These are phyloP conservation scores for Drosophila kanapiae DNA, from an alignment of 1,140 invertebrate species.

Conservation along the genomic window DNA sequence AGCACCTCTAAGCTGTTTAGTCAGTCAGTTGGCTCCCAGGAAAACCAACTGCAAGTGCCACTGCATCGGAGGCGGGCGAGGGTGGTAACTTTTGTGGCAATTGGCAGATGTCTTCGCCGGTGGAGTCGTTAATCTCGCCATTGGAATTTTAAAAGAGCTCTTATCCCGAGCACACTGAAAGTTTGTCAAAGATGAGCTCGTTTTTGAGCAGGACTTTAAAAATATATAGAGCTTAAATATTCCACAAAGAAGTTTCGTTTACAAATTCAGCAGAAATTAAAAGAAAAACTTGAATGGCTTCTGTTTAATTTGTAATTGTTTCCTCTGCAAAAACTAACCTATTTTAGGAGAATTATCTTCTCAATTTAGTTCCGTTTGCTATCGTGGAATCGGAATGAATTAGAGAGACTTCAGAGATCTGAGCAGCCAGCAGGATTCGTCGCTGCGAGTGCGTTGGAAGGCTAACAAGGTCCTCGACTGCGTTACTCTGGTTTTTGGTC, in stretches of 20 bases:
- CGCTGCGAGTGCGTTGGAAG: slow-evolving; percentile 31
- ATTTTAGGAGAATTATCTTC: background rate
- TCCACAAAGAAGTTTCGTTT: background rate
- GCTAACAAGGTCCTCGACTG: slow-evolving; percentile 45
- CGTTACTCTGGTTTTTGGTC: slow-evolving; percentile 11
- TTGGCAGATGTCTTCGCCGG: slow-evolving; percentile 37
- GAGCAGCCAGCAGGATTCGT: slow-evolving; percentile 21
- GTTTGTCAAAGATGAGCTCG: slow-evolving; percentile 8
- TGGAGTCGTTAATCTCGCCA: slow-evolving; percentile 34
- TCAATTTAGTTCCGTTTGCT: background rate
- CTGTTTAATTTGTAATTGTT: background rate
- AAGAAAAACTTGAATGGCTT: background rate
- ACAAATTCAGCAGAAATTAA: background rate
- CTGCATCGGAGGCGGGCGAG: background rate
- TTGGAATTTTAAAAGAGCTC: slow-evolving; percentile 37
- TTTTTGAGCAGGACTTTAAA: background rate
- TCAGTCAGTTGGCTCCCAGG: slow-evolving; percentile 23
- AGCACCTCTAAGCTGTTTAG: slow-evolving; percentile 56
- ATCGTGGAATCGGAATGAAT: slow-evolving; percentile 16
- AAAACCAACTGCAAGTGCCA: slow-evolving; percentile 20
- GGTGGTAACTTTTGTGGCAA: slow-evolving; percentile 38
- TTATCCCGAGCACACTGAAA: slow-evolving; percentile 22
- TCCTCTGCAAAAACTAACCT: slow-evolving; percentile 1
- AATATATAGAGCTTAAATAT: background rate
- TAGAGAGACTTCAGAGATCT: slow-evolving; percentile 7